These are phyloP conservation scores for Protobothrops flavoviridis DNA, from an alignment of 2,113 vertebrate species.

Conservation along the genomic window DNA sequence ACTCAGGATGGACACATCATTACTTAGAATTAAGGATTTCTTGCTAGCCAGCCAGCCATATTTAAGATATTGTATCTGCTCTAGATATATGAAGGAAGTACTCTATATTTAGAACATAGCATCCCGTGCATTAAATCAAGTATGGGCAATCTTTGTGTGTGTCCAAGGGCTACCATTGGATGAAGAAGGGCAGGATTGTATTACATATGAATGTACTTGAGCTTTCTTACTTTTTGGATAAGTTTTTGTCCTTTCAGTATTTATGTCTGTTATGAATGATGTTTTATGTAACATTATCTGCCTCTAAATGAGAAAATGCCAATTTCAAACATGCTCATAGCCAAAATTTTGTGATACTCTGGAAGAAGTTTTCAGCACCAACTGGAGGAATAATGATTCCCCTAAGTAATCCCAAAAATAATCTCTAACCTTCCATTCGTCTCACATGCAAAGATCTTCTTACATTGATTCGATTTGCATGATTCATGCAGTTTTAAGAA, in stretches of 20 bases:
- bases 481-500: not conserved
- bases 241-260: not conserved
- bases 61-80: not conserved
- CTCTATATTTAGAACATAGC: not conserved
- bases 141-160: not conserved
- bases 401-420: not conserved
- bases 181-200: not conserved
- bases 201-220: not conserved
- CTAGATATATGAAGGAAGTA: not conserved
- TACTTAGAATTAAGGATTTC: not conserved
- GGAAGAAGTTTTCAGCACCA: not conserved
- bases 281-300: not conserved
- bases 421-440: not conserved
- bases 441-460: not conserved
- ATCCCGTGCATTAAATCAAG: not conserved
- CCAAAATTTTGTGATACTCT: not conserved
- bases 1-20: not conserved
- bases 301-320: not conserved
- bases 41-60: not conserved
- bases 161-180: not conserved
- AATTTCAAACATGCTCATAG: not conserved
- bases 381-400: not conserved
- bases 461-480: not conserved
- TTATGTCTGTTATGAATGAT: not conserved
- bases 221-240: not conserved